Base-by-base conservation (phyloP, 2,888 invertebrate genomes). In the Malthinus seriepunctatus region DNA sequence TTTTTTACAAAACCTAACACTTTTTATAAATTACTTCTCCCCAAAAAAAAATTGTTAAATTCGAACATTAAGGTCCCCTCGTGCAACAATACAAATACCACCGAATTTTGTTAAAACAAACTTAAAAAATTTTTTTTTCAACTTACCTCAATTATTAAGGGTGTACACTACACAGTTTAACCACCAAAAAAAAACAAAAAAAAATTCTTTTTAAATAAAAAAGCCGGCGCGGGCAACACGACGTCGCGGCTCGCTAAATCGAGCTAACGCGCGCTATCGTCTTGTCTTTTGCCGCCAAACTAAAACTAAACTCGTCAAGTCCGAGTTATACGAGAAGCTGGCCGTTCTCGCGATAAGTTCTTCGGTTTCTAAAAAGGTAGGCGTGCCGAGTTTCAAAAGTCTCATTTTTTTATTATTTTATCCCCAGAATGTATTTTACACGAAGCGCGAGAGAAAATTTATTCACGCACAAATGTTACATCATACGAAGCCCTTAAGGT, bases 221-320 rank as follows among this genome's bases (percentile, higher is more conserved):
- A 54, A 54, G 46, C 47, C 53, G 47, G 53, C 53, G 46, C 53
- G 53, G 35, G 47, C 38, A 42, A 8, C 46, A 54, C 53, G 53
- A 38, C n/a, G 33, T 52, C 51, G 39, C 46, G 33, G 45, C 45
- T 32, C 37, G 44, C 45, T 31, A 34, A 34, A 50, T 42, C 51
- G 47, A 51, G 31, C 50, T 12, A 50, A 49, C 48, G 47, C 50
- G 42, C 53, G 35, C 47, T 32, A 39, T 23, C 39, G 31, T 37
- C 38, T 35, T 47, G 51, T 42, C 54, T 60, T 60, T 60, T 55
- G 55, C 59, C 59, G 59, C 55, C 59, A 55, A 60, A 60, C 59
- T 42, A 42, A 42, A 60, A 60, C 59, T 60, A 47, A 60, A 11
- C 42, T 35, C 23, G 37, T 49, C 42, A 46, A 56, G 56, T 46